phyloP scores from a whole-genome alignment of 2,888 invertebrate genomes.

The Lepidocyrtinus sp. region DNA sequence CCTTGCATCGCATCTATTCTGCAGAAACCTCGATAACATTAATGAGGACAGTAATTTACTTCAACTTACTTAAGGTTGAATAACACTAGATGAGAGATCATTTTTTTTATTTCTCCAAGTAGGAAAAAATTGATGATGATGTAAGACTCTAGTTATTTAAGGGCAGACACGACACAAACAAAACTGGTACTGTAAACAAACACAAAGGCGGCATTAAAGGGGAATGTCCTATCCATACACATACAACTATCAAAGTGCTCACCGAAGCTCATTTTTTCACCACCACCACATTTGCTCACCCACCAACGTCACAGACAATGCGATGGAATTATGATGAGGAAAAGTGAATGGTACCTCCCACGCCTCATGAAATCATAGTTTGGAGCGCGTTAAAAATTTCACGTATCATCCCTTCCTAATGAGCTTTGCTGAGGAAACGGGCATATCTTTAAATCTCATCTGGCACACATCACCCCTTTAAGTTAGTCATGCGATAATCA shows the following conservation, averaged over 20 bases:
- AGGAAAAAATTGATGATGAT: slow-evolving; percentile 36
- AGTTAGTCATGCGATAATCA: too few relatives aligned
- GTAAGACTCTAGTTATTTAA: slow-evolving; percentile 30
- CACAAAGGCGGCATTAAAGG: slow-evolving; percentile 36
- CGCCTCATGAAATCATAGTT: slow-evolving; percentile 24
- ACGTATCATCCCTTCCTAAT: slow-evolving; percentile 26
- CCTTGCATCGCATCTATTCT: background rate
- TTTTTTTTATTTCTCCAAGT: background rate
- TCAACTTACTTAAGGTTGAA: slow-evolving; percentile 2
- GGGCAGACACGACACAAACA: background rate
- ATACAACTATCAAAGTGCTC: slow-evolving; percentile 38
- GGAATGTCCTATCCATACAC: slow-evolving; percentile 44
- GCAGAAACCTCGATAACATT: background rate
- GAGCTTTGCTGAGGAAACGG: slow-evolving; percentile 49
- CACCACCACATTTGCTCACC: background rate
- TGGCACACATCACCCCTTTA: too few relatives aligned
- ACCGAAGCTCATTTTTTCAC: background rate
- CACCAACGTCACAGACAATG: background rate
- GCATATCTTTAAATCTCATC: too few relatives aligned
- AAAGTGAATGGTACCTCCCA: slow-evolving; percentile 56
- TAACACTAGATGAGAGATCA: background rate
- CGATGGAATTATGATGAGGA: slow-evolving; percentile 24
- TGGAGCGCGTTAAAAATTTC: slow-evolving; percentile 45
- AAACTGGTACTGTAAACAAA: slow-evolving; percentile 20
- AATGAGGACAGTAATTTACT: background rate